Conservation (phyloP, 2,113 vertebrate species). For the Larimichthys crocea region DNA sequence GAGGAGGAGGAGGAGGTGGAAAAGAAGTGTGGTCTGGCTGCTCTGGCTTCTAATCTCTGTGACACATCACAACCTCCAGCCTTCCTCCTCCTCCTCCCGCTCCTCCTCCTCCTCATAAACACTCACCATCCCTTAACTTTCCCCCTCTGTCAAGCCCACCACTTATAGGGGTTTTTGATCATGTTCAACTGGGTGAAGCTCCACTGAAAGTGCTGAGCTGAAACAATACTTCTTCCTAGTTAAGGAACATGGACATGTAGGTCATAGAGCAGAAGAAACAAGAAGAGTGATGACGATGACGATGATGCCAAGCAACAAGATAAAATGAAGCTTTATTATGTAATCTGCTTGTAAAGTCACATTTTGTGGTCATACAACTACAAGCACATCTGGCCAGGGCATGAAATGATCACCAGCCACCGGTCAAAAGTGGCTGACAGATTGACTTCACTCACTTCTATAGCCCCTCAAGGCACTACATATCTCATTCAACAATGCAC, state of each 20-base stretch:
- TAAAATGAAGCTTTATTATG: background rate
- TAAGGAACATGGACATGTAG: background rate
- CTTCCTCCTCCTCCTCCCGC: background rate
- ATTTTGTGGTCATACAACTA: background rate
- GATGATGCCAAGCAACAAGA: background rate
- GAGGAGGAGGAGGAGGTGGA: constrained; percentile 49
- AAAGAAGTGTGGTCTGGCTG: constrained; percentile 57
- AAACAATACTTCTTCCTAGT: background rate
- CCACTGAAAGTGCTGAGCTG: background rate
- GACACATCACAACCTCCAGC: constrained; percentile 68
- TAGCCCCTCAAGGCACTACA: too few species aligned
- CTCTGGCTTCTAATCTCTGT: constrained; percentile 49
- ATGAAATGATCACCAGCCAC: too few species aligned
- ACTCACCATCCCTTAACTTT: constrained; percentile 24
- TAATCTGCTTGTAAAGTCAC: background rate
- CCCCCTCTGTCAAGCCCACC: constrained; percentile 21
- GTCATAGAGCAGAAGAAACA: background rate
- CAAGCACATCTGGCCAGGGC: background rate
- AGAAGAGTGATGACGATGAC: background rate
- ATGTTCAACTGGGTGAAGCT: too few species aligned
- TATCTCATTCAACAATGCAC: too few species aligned
- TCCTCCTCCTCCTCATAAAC: background rate
- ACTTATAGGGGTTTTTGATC: constrained; percentile 20
- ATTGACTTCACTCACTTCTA: too few species aligned
- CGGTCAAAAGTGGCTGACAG: too few species aligned